Evolutionary conservation across 2,888 invertebrate genomes (phyloP).

Genomic region (Augochlorella aurata): DNA sequence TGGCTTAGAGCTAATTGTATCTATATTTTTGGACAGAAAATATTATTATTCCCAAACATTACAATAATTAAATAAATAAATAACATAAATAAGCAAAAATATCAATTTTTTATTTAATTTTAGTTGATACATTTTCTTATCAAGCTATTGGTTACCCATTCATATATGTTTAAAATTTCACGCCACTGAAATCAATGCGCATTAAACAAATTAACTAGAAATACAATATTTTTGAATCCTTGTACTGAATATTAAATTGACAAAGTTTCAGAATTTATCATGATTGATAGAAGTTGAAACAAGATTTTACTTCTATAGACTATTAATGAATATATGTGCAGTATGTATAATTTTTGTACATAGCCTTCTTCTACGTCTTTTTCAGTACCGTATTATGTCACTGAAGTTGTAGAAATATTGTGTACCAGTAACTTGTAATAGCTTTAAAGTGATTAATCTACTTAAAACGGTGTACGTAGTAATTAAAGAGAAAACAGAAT

Average conservation of each 20-base stretch:
- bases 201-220: background rate
- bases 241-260: background rate
- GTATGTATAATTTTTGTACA: background rate
- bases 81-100: too few relatives aligned
- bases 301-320: too few relatives aligned
- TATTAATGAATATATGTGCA: background rate
- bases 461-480: background rate
- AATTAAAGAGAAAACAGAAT: slow-evolving; percentile 9
- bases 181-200: background rate
- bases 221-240: background rate
- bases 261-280: background rate
- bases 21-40: too few relatives aligned
- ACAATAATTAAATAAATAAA: too few relatives aligned
- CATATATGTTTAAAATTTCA: background rate
- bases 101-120: too few relatives aligned
- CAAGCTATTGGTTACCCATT: background rate
- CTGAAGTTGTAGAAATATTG: slow-evolving; percentile 3
- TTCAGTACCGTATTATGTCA: slow-evolving; percentile 9
- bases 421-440: background rate
- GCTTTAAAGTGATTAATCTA: background rate
- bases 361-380: background rate
- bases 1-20: too few relatives aligned
- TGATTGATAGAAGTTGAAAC: background rate
- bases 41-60: too few relatives aligned
- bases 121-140: too few relatives aligned